Evolutionary conservation across 2,113 vertebrate genomes (phyloP).

Genomic region (Procavia capensis): DNA sequence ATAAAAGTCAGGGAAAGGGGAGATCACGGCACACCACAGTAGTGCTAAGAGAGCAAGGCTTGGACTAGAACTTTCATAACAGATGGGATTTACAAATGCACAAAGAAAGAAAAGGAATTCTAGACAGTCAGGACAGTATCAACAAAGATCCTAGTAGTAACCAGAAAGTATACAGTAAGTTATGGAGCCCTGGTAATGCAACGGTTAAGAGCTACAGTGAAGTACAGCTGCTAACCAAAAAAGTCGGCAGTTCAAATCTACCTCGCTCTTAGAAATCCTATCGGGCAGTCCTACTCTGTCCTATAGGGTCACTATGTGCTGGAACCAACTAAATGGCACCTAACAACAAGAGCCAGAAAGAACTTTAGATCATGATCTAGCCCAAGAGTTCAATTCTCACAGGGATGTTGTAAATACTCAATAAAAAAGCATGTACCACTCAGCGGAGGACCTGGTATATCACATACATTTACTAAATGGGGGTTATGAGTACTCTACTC

Average conservation of each 20-base stretch:
- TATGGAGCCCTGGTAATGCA: too few relatives aligned
- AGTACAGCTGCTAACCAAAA: too few relatives aligned
- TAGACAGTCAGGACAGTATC: neutral
- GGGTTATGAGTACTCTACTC: neutral
- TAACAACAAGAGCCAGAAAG: neutral
- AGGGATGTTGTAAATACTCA: neutral
- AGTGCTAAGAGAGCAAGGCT: neutral
- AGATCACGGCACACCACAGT: neutral
- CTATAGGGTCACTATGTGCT: too few relatives aligned
- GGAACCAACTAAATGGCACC: too few relatives aligned
- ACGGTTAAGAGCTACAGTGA: too few relatives aligned
- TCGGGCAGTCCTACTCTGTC: too few relatives aligned
- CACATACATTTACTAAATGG: constrained; percentile 15
- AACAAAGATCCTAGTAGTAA: neutral
- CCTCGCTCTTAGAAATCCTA: too few relatives aligned
- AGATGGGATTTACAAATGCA: constrained; percentile 29
- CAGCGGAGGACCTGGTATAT: neutral
- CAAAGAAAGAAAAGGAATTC: neutral
- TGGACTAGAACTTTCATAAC: constrained; percentile 29
- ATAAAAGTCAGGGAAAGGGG: neutral
- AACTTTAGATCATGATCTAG: constrained; percentile 47
- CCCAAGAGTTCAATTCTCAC: neutral
- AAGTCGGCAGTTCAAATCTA: too few relatives aligned
- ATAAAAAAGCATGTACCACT: neutral
- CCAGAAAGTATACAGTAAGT: neutral